Conservation (phyloP, 2,113 vertebrate species). For the Poecilia latipinna region DNA sequence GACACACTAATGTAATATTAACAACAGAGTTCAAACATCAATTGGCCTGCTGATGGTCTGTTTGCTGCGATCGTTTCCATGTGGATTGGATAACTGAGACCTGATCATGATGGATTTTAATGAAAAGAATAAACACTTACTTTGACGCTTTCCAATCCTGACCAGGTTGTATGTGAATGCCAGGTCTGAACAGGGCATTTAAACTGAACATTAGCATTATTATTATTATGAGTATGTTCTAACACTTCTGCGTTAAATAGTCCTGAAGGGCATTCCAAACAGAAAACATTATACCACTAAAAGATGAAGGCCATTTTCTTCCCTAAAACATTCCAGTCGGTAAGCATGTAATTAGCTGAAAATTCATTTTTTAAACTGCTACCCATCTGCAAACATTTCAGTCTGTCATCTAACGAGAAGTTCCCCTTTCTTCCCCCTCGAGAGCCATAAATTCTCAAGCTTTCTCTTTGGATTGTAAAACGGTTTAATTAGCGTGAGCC, state of each 20-base stretch:
- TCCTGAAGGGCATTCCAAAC: background rate
- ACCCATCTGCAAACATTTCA: background rate
- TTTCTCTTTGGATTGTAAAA: constrained; percentile 8
- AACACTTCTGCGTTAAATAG: background rate
- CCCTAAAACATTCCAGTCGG: background rate
- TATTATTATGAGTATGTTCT: background rate
- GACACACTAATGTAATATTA: no score
- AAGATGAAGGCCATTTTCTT: background rate
- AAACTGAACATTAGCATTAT: background rate
- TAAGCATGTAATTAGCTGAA: background rate
- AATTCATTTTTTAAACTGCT: background rate
- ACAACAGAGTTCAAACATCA: no score
- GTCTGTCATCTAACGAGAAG: background rate
- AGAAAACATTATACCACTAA: background rate
- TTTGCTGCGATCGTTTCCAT: no score
- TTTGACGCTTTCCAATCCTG: no score
- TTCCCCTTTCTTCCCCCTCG: background rate
- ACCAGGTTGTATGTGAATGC: no score
- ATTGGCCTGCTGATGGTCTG: no score
- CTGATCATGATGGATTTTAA: no score
- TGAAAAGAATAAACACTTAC: no score
- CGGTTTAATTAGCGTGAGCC: constrained; percentile 27
- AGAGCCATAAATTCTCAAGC: constrained; percentile 2
- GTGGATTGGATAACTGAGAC: no score
- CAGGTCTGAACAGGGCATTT: background rate